Conservation (phyloP, 2,888 invertebrate genomes). For the Drosophila nr. perissopoda region DNA sequence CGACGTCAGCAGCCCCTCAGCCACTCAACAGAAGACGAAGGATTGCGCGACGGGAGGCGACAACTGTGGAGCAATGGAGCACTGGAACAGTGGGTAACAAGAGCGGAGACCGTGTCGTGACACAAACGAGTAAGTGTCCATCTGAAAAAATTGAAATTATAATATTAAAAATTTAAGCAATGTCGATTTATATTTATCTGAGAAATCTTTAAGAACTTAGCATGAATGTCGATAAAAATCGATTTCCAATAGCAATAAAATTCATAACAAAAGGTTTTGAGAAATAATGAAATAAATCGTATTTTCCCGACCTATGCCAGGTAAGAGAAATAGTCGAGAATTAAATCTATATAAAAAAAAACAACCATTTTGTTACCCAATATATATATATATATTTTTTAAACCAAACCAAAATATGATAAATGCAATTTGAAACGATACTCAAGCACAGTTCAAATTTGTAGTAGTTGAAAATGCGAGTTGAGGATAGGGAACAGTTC, state of each 20-base stretch:
- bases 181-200: neutral
- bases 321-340: neutral
- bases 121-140: neutral
- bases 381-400: neutral
- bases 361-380: neutral
- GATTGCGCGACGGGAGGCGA: neutral
- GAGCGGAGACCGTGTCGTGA: neutral
- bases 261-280: neutral
- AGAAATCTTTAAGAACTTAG: neutral
- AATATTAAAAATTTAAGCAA: neutral
- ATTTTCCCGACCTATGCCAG: too few relatives aligned
- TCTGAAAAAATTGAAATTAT: neutral
- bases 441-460: neutral
- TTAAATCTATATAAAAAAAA: neutral
- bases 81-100: neutral
- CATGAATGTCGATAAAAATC: neutral
- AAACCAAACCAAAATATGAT: neutral
- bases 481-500: neutral
- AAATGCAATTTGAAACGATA: neutral
- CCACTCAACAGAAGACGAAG: conserved; percentile 8
- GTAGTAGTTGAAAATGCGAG: neutral
- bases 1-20: conserved; percentile 38
- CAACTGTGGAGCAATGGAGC: conserved; percentile 7
- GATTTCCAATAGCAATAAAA: neutral
- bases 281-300: too few relatives aligned